These are phyloP conservation scores for Zoroaster sp. DNA, from an alignment of 53 echinoderm and acorn worm genomes.

Conservation along the genomic window DNA sequence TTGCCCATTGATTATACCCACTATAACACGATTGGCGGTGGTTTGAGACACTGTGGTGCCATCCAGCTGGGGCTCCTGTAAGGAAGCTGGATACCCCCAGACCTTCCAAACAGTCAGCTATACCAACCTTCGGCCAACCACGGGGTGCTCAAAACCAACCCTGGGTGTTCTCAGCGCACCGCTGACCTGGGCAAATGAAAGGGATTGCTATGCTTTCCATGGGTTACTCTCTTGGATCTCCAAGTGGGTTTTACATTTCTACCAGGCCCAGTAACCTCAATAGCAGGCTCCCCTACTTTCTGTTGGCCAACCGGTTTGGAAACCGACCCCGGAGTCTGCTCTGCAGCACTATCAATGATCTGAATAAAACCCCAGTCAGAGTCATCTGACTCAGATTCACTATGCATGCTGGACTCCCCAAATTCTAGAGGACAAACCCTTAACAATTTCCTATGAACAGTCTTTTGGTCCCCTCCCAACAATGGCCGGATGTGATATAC, in stretches of 20 bases:
- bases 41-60: not conserved
- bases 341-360: not conserved
- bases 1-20: not conserved
- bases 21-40: not conserved
- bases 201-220: not conserved
- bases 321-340: not conserved
- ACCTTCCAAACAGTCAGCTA: not conserved
- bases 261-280: not conserved
- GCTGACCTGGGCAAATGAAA: not conserved
- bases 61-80: not conserved
- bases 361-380: not conserved
- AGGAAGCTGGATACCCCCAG: not conserved
- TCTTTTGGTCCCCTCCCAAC: constrained; percentile 42
- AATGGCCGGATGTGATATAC: constrained; percentile 57
- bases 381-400: not conserved
- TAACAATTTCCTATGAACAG: constrained; percentile 55
- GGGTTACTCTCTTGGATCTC: not conserved
- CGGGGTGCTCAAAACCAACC: not conserved
- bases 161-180: not conserved
- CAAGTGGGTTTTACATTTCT: not conserved
- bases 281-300: not conserved
- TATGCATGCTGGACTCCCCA: not conserved
- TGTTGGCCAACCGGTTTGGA: not conserved
- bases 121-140: not conserved
- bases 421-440: constrained; percentile 29